Conservation (phyloP, 2,888 invertebrate genomes). For the Protonemura montana region DNA sequence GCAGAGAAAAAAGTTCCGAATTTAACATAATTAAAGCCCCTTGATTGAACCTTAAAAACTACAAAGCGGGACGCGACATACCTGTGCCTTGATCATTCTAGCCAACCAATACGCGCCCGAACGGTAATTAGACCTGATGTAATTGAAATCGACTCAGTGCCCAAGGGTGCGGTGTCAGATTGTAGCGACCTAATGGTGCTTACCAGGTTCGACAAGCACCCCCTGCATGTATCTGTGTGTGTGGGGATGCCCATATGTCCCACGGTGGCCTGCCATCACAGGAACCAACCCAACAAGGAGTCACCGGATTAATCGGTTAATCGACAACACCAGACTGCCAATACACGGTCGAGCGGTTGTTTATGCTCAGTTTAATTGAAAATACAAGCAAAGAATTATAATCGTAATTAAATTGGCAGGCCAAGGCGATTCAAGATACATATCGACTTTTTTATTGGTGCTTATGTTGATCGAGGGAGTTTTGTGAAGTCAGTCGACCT, state of each 20-base stretch:
- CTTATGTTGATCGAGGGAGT: background rate
- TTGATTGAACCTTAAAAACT: too few relatives aligned
- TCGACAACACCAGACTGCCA: background rate
- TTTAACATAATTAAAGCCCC: too few relatives aligned
- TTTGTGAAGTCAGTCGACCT: slow-evolving; percentile 19
- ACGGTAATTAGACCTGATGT: background rate
- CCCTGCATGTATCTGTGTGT: too few relatives aligned
- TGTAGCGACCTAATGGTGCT: slow-evolving; percentile 46
- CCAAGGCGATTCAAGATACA: background rate
- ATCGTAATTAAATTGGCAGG: slow-evolving; percentile 10
- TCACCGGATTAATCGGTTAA: background rate
- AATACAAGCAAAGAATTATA: background rate
- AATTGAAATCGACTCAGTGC: slow-evolving; percentile 8
- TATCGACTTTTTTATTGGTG: background rate
- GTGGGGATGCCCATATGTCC: too few relatives aligned
- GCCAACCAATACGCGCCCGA: background rate
- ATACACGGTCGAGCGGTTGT: background rate
- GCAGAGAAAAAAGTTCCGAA: too few relatives aligned
- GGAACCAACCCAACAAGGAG: background rate
- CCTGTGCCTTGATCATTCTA: too few relatives aligned
- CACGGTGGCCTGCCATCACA: too few relatives aligned
- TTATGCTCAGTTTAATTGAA: background rate
- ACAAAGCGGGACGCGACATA: too few relatives aligned
- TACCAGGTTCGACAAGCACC: too few relatives aligned
- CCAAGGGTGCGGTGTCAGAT: slow-evolving; percentile 32